Evolutionary conservation across 2,888 invertebrate genomes (phyloP), one percentile per base, ranked within the genome.

Genomic region (Ariolimax columbianus): DNA sequence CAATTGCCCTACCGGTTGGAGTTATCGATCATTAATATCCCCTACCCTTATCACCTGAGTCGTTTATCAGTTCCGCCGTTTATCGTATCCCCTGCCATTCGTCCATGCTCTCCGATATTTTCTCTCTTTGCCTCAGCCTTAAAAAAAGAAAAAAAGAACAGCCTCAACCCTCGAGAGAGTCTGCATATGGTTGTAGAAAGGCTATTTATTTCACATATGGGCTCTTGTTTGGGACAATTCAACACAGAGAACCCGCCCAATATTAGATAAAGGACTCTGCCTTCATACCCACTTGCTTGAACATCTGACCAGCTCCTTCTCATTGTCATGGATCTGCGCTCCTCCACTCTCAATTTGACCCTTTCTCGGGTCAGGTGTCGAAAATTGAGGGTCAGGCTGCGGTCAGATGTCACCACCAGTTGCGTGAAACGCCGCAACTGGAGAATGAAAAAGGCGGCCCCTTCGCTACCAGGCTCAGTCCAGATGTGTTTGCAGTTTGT

Each of bases 361-460:
- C 70, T 70, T 38, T 38, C 70, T 70, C 38, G 23, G 70, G 70
- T 40, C 70, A 70, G 38, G 70, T n/a, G 23, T 70, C 6, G 70
- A 70, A 40, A 36, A 17, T 17, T 36, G 36, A 68, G 70, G 70
- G 70, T 70, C 70, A 70, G 1, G 40, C 40, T 70, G 38, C 70
- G 70, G 70, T 70, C 70, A 70, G 70, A 40, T 70, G 40, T 26
- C 38, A 19, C 23, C 19, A 9, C 4, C 38, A 70, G 38, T 70
- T 70, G 70, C 36, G 70, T 38, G 2, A 26, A 70, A 40, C 23
- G 38, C 38, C 26, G 70, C 70, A 70, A 70, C 23, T 23, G 0
- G 1, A 17, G 26, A 9, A 38, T 7, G 40, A 38, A 70, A 38
- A 19, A 23, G 38, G 38, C 70, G 70, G 70, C 19, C 70, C 23